Percentiles rank a stretch among this genome's conserved stretches.
Evolutionary conservation across 2,797 vertebrate genomes (phyloP).

Genomic region (Leptodactylus fallax): DNA sequence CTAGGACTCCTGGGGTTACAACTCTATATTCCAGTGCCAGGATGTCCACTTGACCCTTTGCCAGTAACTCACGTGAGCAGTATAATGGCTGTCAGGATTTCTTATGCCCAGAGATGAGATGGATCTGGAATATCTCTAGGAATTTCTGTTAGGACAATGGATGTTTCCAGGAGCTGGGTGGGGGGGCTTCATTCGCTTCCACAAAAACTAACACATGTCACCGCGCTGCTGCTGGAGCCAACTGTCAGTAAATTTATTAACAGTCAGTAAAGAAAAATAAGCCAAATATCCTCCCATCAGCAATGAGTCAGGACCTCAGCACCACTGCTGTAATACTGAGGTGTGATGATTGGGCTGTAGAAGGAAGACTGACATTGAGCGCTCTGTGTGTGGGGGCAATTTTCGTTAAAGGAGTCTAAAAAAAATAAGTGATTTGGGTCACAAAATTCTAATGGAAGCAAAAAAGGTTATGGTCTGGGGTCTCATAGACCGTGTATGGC

Average conservation of each 20-base stretch:
- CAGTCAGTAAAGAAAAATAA: constrained; percentile 27
- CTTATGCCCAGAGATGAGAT: not conserved
- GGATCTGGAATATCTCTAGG: constrained; percentile 11
- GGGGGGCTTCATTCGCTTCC: not conserved
- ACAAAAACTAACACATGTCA: constrained; percentile 26
- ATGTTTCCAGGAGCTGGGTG: not conserved
- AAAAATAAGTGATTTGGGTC: too few species aligned
- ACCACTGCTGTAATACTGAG: not conserved
- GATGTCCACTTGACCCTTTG: not conserved
- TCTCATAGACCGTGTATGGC: too few species aligned
- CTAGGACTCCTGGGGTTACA: not conserved
- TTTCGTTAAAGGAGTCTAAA: too few species aligned
- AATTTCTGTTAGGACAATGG: not conserved
- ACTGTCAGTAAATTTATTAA: constrained; percentile 25
- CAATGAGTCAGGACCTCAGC: not conserved
- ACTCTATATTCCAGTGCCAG: not conserved
- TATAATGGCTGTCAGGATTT: not conserved
- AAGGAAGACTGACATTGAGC: too few species aligned
- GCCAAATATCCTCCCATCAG: not conserved
- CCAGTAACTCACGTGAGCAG: not conserved
- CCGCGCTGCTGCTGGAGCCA: not conserved
- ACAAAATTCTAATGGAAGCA: too few species aligned
- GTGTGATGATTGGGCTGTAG: not conserved
- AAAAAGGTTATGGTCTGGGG: too few species aligned
- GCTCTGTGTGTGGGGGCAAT: too few species aligned